Conservation (phyloP, 1,140 invertebrate species). For the Platyura marginata region DNA sequence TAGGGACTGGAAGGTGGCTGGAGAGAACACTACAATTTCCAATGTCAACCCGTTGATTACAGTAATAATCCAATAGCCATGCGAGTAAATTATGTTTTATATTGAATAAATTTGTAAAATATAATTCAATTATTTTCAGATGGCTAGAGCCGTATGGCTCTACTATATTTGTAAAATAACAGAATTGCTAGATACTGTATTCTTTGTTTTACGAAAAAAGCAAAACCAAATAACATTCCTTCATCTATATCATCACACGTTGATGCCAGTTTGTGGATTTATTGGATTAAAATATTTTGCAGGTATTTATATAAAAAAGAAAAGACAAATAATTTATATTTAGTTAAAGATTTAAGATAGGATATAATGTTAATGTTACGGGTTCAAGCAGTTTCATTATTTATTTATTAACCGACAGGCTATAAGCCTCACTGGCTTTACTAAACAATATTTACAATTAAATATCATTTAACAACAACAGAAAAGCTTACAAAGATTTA, state of each 20-base stretch:
- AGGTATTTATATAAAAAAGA: no score
- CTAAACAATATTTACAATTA: no score
- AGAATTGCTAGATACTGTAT: slow-evolving; percentile 52
- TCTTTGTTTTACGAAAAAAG: slow-evolving; percentile 69
- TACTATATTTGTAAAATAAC: slow-evolving; percentile 42
- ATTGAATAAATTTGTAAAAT: slow-evolving; percentile 1
- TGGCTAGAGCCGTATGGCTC: slow-evolving; percentile 40
- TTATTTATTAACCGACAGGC: no score
- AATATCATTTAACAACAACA: no score
- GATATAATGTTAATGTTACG: no score
- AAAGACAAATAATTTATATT: no score
- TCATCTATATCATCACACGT: slow-evolving; percentile 53
- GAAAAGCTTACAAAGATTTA: no score
- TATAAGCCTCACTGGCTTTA: no score
- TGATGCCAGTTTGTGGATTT: slow-evolving; percentile 62
- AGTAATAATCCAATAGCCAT: slow-evolving; percentile 48
- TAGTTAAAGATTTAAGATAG: no score
- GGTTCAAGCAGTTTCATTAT: no score
- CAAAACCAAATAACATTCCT: slow-evolving; percentile 54
- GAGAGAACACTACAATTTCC: slow-evolving; percentile 53
- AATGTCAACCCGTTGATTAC: slow-evolving; percentile 72
- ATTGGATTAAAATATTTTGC: slow-evolving; percentile 63
- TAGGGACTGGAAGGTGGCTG: slow-evolving; percentile 39
- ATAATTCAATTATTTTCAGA: slow-evolving; percentile 19
- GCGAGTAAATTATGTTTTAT: slow-evolving; percentile 37